phyloP scores from a whole-genome alignment of 53 echinoderm and acorn worm genomes.

The Echinometra lucunter region DNA sequence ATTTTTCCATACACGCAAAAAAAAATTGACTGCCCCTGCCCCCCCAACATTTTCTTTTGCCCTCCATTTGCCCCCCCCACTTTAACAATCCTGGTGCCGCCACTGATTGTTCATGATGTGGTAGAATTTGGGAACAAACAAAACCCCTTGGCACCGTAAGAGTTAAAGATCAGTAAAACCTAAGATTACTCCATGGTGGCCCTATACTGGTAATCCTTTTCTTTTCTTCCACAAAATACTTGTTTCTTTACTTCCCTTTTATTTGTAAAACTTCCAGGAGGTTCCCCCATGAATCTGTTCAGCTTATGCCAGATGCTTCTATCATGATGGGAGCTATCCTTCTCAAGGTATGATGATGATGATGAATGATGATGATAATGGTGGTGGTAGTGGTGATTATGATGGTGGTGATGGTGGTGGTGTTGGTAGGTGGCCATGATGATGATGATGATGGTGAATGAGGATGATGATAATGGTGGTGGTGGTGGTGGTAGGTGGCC shows the following conservation, averaged over 20 bases:
- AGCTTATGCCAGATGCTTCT: constrained; percentile 92
- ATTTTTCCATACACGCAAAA: no score
- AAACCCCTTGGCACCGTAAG: no score
- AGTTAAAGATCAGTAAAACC: no score
- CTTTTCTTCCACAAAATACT: background rate
- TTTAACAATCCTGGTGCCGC: no score
- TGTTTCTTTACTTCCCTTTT: background rate
- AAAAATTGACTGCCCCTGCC: no score
- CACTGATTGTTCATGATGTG: no score
- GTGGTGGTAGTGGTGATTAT: constrained; percentile 30
- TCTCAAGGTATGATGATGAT: constrained; percentile 80
- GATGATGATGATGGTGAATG: constrained; percentile 4
- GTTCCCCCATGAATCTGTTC: constrained; percentile 86
- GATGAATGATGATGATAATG: constrained; percentile 33
- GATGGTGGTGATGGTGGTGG: constrained; percentile 21
- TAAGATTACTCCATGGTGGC: no score
- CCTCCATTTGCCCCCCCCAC: no score
- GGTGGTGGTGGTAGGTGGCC: constrained; percentile 39
- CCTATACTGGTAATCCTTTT: no score
- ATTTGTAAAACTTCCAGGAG: constrained; percentile 63
- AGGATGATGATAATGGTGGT: constrained; percentile 19
- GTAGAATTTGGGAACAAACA: no score
- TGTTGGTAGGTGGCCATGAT: background rate
- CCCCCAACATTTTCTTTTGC: no score
- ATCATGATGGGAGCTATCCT: constrained; percentile 93